Conservation (phyloP, 2,888 invertebrate genomes). For the Noctua comes region DNA sequence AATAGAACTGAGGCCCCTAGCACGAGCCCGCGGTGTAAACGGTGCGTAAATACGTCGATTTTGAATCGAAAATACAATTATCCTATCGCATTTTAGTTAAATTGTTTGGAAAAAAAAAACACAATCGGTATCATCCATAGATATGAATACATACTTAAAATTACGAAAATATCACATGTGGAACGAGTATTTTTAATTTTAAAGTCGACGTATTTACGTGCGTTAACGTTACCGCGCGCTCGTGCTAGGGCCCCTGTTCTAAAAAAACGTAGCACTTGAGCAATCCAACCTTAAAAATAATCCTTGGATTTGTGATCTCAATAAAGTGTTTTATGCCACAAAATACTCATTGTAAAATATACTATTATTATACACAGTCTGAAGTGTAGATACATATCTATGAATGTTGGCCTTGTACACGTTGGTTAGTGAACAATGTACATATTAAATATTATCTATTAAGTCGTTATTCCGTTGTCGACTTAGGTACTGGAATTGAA, state of each 20-base stretch:
- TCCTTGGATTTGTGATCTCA: slow-evolving; percentile 64
- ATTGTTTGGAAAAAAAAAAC: not conserved
- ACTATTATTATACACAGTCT: slow-evolving; percentile 63
- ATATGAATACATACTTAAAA: not conserved
- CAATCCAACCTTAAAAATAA: slow-evolving; percentile 63
- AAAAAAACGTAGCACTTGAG: slow-evolving; percentile 38
- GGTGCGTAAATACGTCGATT: not conserved
- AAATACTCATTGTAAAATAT: slow-evolving; percentile 64
- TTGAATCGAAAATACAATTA: not conserved
- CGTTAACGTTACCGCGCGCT: not conserved
- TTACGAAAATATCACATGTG: not conserved
- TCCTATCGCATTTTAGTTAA: not conserved
- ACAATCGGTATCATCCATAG: not conserved
- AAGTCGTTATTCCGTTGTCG: slow-evolving; percentile 53
- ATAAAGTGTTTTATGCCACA: slow-evolving; percentile 59
- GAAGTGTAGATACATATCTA: slow-evolving; percentile 70
- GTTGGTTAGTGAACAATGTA: slow-evolving; percentile 65
- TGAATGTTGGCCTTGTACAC: slow-evolving; percentile 68
- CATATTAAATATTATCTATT: slow-evolving; percentile 67
- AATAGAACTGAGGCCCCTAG: not conserved
- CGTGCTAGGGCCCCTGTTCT: not conserved
- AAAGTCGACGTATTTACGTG: not conserved
- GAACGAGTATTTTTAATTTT: not conserved
- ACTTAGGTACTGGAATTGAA: slow-evolving; percentile 53
- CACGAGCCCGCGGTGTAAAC: not conserved